Evolutionary conservation across 2,888 invertebrate species (phyloP).

Genomic region (Crioceris asparagi): DNA sequence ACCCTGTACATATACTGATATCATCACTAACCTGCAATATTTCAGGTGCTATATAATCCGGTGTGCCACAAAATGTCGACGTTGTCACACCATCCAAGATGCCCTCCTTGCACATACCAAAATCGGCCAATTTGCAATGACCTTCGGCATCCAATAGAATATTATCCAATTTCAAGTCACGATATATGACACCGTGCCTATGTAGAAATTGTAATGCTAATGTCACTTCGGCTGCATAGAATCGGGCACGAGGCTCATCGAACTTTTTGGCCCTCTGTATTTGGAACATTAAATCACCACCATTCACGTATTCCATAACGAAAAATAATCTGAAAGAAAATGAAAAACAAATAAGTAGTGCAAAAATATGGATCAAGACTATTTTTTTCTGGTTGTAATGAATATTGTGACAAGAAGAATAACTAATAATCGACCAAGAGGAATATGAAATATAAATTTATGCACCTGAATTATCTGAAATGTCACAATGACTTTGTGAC

Average conservation of each 20-base stretch:
- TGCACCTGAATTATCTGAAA: too few species aligned
- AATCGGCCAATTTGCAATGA: constrained; percentile 88
- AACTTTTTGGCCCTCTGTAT: constrained; percentile 97
- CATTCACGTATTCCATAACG: constrained; percentile 99
- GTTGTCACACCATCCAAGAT: constrained; percentile 81
- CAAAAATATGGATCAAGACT: too few species aligned
- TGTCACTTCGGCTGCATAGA: constrained; percentile 98
- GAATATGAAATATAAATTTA: too few species aligned
- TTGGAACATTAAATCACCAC: constrained; percentile 98
- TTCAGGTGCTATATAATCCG: constrained; percentile 98
- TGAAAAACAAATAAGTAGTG: too few species aligned
- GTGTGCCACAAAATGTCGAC: constrained; percentile 98
- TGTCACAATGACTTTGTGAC: too few species aligned
- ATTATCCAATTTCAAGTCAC: constrained; percentile 97
- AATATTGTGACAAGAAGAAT: too few species aligned
- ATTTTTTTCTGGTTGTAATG: too few species aligned
- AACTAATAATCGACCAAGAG: too few species aligned
- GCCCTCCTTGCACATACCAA: constrained; percentile 92
- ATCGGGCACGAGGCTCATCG: constrained; percentile 88
- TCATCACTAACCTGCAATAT: constrained; percentile 30
- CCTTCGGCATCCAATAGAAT: constrained; percentile 94
- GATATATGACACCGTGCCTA: constrained; percentile 92
- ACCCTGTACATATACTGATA: not conserved
- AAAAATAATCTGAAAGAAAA: constrained; percentile 63
- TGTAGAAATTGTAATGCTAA: constrained; percentile 96